A percentile compares a stretch with the other conserved stretches of the same genome.
These are phyloP conservation scores for Channallabes apus DNA, from an alignment of 2,797 vertebrate genomes.

Conservation along the genomic window DNA sequence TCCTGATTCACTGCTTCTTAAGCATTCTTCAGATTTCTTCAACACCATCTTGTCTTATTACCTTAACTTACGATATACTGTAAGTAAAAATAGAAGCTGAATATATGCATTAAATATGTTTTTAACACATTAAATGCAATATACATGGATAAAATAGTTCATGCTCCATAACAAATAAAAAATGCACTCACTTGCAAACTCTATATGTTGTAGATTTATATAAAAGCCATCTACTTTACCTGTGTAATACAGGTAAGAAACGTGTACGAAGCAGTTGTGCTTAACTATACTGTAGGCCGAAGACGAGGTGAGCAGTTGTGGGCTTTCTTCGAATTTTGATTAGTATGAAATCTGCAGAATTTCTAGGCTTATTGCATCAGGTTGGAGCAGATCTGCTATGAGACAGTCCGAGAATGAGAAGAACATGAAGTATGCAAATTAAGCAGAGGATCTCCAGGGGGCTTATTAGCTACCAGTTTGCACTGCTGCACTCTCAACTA, in stretches of 20 bases:
- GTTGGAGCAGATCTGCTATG: background rate
- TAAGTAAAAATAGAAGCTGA: too few species aligned
- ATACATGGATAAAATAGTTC: too few species aligned
- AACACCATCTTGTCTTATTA: too few species aligned
- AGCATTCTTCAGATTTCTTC: background rate
- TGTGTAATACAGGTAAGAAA: background rate
- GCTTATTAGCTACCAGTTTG: constrained; percentile 11
- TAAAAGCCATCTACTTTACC: background rate
- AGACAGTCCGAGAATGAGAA: background rate
- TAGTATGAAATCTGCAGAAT: background rate
- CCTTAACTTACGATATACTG: too few species aligned
- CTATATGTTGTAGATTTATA: background rate
- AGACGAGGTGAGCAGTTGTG: background rate
- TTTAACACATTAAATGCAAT: too few species aligned
- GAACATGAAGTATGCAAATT: background rate
- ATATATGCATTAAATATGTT: too few species aligned
- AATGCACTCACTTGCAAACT: background rate
- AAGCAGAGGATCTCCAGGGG: background rate
- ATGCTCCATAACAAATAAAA: too few species aligned
- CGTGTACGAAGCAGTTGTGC: too few species aligned
- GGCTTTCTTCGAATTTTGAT: background rate
- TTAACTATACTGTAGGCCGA: background rate
- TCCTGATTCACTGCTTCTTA: background rate
- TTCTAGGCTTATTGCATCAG: background rate
- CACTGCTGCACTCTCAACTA: background rate